Evolutionary conservation across 53 echinoderm and acorn worm species (phyloP), one percentile per base, ranked within the genome.

Genomic region (Echinometra lucunter): DNA sequence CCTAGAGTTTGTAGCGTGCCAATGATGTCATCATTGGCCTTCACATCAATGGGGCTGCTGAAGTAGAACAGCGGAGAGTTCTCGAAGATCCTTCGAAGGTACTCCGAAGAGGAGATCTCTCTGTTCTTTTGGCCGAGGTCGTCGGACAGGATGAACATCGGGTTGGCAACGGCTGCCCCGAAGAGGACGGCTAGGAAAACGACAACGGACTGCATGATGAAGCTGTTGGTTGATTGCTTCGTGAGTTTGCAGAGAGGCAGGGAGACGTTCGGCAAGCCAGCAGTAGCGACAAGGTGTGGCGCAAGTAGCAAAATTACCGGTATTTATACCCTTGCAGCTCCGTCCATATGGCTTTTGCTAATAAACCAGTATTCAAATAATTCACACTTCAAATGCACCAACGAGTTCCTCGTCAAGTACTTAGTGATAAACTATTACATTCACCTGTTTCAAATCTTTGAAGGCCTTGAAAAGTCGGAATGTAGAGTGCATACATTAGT

Each of bases 131-230:
- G 25, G 32, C 37, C n/a, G 6, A 18, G 27, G 27, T 49, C 49
- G 17, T 47, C 85, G 47, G 85, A 28, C 10, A 40, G 49, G 11
- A 85, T 18, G 8, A 42, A 2, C 81, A 81, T 81, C 23, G 42
- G 81, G 9, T 81, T 25, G 49, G 85, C 85, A 28, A 85, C n/a
- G 3, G 85, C 85, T 85, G 15, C 85, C 85, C 85, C 85, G 85
- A 85, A n/a, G n/a, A 85, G 49, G 53, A 85, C 85, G 53, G 85
- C 85, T 27, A 85, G 49, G 85, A 85, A 13, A 85, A 18, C 45
- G 85, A 85, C n/a, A 49, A 85, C 10, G 49, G 85, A 85, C 30
- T 85, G 45, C 85, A 85, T 85, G 85, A 44, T 81, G 1, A 44
- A 81, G 69, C 10, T 32, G 40, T 40, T 38, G n/a, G 85, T 25